phyloP scores from a whole-genome alignment of 2,888 invertebrate species.

The Rhaphigaster nebulosa region DNA sequence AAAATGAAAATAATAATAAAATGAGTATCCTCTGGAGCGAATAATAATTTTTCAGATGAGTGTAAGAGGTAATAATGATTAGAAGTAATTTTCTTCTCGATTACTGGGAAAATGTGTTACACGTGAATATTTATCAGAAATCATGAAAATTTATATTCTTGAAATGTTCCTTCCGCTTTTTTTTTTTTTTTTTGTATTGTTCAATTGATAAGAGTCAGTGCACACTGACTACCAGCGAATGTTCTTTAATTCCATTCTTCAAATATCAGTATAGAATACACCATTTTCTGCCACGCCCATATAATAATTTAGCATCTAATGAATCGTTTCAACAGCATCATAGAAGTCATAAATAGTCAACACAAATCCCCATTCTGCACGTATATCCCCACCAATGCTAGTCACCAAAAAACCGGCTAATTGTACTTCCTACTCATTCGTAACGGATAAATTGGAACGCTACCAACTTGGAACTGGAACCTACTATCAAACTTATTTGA shows the following conservation, averaged over 20 bases:
- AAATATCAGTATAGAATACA: not conserved
- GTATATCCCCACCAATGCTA: not conserved
- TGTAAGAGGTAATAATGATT: too few species aligned
- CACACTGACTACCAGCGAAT: not conserved
- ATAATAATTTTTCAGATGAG: too few species aligned
- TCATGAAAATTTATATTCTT: too few species aligned
- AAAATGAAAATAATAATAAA: too few species aligned
- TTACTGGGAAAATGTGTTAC: too few species aligned
- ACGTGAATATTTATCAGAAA: too few species aligned
- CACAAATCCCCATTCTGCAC: too few species aligned
- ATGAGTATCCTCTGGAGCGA: too few species aligned
- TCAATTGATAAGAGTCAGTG: not conserved
- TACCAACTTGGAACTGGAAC: not conserved
- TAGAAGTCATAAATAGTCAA: not conserved
- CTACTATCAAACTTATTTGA: not conserved
- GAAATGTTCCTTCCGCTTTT: too few species aligned
- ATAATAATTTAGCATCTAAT: not conserved
- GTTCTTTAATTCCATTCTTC: not conserved
- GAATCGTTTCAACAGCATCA: not conserved
- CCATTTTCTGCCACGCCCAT: not conserved
- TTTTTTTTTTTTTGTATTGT: not conserved
- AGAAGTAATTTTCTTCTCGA: too few species aligned
- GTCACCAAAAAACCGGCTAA: not conserved
- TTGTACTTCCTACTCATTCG: not conserved
- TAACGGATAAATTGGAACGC: not conserved